phyloP scores from a whole-genome alignment of 1,140 invertebrate genomes.

The Dryas iulia region DNA sequence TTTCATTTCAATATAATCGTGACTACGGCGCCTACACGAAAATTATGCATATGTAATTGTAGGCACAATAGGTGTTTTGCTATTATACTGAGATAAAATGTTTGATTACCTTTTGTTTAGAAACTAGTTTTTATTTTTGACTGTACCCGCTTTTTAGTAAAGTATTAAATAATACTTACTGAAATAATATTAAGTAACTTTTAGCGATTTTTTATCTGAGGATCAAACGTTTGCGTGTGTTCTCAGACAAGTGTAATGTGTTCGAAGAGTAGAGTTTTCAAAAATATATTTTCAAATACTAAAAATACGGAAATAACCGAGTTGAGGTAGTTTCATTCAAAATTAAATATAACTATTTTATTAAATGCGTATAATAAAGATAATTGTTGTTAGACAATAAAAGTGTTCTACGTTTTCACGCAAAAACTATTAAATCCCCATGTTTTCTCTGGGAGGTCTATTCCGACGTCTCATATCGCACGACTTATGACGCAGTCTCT shows the following conservation, averaged over 20 bases:
- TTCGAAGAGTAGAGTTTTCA: too few relatives aligned
- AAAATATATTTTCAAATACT: too few relatives aligned
- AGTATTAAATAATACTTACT: neutral
- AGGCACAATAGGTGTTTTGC: slow-evolving; percentile 20
- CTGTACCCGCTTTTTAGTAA: neutral
- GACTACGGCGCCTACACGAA: slow-evolving; percentile 56
- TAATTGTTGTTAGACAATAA: too few relatives aligned
- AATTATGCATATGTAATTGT: slow-evolving; percentile 52
- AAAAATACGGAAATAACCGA: too few relatives aligned
- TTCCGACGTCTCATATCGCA: slow-evolving; percentile 27
- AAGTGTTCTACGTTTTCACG: neutral
- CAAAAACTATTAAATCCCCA: slow-evolving; percentile 6
- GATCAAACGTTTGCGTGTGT: too few relatives aligned
- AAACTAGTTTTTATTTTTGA: neutral
- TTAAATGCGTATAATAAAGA: too few relatives aligned
- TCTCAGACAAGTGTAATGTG: too few relatives aligned
- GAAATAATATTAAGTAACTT: too few relatives aligned
- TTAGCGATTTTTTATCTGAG: too few relatives aligned
- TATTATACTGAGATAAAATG: neutral
- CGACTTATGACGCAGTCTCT: slow-evolving; percentile 32
- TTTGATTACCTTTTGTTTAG: slow-evolving; percentile 1
- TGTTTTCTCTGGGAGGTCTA: slow-evolving; percentile 33
- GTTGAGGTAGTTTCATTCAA: too few relatives aligned
- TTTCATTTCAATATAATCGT: slow-evolving; percentile 68
- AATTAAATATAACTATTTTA: too few relatives aligned